Conservation (phyloP, 2,888 invertebrate genomes). For the Brenthis daphne region DNA sequence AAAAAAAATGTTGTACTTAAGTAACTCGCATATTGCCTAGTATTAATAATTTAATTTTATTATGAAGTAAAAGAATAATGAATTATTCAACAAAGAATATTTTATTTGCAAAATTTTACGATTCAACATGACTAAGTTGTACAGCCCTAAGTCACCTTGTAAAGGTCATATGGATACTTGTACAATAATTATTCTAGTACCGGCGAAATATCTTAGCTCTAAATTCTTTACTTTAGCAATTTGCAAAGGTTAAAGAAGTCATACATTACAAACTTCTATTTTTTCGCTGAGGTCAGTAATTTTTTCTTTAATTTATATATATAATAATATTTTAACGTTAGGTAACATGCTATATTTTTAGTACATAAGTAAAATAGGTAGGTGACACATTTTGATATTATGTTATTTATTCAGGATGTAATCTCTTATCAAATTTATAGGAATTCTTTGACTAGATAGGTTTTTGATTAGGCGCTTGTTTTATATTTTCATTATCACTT, state of each 20-base stretch:
- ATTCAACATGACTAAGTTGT: not conserved
- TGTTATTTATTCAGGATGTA: no score
- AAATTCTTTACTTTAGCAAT: constrained; percentile 8
- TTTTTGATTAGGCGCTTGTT: no score
- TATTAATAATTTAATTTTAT: no score
- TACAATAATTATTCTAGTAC: constrained; percentile 31
- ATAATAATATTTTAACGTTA: not conserved
- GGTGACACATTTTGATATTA: no score
- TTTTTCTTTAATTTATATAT: not conserved
- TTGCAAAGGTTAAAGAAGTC: constrained; percentile 41
- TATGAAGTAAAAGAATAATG: no score
- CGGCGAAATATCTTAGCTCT: constrained; percentile 29
- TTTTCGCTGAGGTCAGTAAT: constrained; percentile 22
- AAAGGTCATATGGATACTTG: constrained; percentile 62
- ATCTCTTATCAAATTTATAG: no score
- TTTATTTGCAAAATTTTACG: constrained; percentile 8
- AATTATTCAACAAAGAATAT: no score
- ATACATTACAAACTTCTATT: constrained; percentile 3
- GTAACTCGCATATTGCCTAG: no score
- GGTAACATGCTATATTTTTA: not conserved
- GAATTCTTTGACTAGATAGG: no score
- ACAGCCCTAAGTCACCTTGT: constrained; percentile 70
- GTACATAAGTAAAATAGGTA: no score
- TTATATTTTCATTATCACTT: constrained; percentile 1
- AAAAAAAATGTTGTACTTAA: no score